Percentiles rank a stretch among this genome's conserved stretches.
Evolutionary conservation across 2,113 vertebrate species (phyloP).

Genomic region (Progne subis): DNA sequence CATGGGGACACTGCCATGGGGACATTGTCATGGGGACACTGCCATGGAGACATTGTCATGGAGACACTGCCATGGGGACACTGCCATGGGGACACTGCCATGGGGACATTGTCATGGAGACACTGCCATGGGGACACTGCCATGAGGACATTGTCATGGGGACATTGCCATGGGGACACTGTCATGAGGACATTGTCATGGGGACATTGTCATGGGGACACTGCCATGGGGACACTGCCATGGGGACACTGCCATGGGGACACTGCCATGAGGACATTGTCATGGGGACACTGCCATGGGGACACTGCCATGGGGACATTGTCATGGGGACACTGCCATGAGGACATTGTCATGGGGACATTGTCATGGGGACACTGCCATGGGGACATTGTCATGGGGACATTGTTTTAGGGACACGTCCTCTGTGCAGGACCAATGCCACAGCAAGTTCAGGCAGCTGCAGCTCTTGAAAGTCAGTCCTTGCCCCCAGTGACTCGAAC

Average conservation of each 20-base stretch:
- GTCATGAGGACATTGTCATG: no score
- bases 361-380: background rate
- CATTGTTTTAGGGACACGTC: background rate
- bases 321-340: background rate
- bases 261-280: no score
- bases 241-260: background rate
- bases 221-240: background rate
- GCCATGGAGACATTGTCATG: background rate
- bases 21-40: background rate
- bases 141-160: no score
- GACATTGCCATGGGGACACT: background rate
- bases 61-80: background rate
- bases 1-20: background rate
- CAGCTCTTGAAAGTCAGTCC: background rate
- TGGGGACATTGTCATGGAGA: no score
- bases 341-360: no score
- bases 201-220: no score
- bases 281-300: background rate
- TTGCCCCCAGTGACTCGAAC: accelerated
- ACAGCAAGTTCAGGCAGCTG: background rate
- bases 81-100: background rate
- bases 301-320: background rate
- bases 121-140: background rate
- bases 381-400: background rate
- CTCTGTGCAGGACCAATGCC: background rate